Evolutionary conservation across 2,797 vertebrate genomes (phyloP).

Genomic region (Coracias cyanogaster): DNA sequence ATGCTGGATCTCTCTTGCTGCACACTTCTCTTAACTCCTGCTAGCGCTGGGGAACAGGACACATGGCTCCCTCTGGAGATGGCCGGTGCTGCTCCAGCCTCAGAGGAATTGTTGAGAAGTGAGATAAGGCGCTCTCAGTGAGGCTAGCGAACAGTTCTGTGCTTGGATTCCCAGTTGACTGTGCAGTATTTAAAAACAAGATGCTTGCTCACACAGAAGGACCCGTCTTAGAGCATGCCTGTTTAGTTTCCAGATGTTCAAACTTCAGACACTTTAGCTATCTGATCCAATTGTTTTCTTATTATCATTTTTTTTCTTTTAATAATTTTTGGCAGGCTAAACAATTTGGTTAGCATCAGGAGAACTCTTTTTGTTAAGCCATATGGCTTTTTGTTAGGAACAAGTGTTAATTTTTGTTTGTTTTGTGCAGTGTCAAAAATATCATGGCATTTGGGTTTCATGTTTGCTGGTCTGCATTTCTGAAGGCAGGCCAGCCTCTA

Average conservation of each 20-base stretch:
- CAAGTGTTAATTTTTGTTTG: not conserved
- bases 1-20: not conserved
- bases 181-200: not conserved
- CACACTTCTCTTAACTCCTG: not conserved
- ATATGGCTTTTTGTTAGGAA: not conserved
- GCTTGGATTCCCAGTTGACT: conserved; percentile 38
- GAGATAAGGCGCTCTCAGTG: conserved; percentile 11
- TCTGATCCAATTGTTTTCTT: not conserved
- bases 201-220: not conserved
- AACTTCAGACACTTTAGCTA: not conserved
- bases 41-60: not conserved
- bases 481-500: not conserved
- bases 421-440: conserved; percentile 16
- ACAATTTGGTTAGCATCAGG: not conserved
- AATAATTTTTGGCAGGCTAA: not conserved
- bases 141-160: not conserved
- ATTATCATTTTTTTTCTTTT: not conserved
- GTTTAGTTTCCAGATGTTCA: not conserved
- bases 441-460: not conserved
- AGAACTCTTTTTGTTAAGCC: not conserved
- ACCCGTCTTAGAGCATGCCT: not conserved
- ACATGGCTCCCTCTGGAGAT: not conserved
- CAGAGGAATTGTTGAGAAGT: conserved; percentile 43
- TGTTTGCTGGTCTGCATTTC: not conserved
- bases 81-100: conserved; percentile 1